Conservation (phyloP, 2,888 invertebrate genomes). For the Hyles lineata region DNA sequence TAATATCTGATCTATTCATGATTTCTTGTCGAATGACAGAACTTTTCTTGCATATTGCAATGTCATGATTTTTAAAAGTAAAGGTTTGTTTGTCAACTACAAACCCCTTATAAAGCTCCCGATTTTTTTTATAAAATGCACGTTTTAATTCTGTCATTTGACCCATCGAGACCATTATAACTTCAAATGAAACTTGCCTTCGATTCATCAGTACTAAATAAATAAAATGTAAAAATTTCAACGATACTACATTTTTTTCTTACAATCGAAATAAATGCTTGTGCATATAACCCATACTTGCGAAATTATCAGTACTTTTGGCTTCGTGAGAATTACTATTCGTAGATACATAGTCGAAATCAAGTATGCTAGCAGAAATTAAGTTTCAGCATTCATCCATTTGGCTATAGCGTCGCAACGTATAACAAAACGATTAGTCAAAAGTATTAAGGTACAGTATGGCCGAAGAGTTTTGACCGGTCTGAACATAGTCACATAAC, state of each 20-base stretch:
- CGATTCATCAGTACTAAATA: constrained; percentile 42
- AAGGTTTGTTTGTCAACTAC: not conserved
- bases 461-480: no score
- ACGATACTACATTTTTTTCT: constrained; percentile 45
- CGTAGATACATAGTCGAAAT: not conserved
- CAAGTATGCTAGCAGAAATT: not conserved
- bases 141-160: not conserved
- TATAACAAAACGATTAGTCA: not conserved
- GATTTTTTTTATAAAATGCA: not conserved
- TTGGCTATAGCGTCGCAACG: not conserved
- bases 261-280: constrained; percentile 52
- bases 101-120: not conserved
- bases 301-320: constrained; percentile 42
- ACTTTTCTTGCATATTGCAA: not conserved
- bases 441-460: no score
- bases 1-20: not conserved
- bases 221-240: constrained; percentile 47
- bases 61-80: not conserved
- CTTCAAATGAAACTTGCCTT: constrained; percentile 20
- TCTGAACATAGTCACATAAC: no score
- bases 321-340: constrained; percentile 44
- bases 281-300: constrained; percentile 52
- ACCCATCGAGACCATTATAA: constrained; percentile 16
- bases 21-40: constrained; percentile 14
- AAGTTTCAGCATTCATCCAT: no score